Conservation (phyloP, 2,113 vertebrate genomes). For the Actinemys pallida region DNA sequence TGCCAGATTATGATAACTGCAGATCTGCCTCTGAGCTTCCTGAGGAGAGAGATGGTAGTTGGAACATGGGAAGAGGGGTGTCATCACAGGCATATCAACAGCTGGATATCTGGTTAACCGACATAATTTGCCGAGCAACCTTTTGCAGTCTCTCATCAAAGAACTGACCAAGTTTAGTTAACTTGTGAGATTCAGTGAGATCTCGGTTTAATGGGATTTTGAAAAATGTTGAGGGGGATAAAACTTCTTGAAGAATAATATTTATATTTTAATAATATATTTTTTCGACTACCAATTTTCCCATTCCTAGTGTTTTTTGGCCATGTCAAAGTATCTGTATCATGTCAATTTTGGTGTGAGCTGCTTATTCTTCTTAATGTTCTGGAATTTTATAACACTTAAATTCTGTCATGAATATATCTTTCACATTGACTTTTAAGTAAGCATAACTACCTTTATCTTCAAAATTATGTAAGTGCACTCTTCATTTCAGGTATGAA, state of each 20-base stretch:
- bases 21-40: background rate
- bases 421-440: background rate
- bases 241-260: background rate
- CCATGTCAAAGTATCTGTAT: background rate
- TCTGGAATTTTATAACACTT: background rate
- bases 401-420: background rate
- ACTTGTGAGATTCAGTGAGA: background rate
- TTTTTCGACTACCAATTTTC: background rate
- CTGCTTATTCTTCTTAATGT: background rate
- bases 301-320: background rate
- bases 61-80: background rate
- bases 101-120: accelerated
- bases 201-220: background rate
- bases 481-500: background rate
- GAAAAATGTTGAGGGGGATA: background rate
- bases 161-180: background rate
- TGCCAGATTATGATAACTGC: background rate
- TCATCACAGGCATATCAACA: background rate
- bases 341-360: accelerated
- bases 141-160: background rate
- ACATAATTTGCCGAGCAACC: background rate
- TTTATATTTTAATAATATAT: too few species aligned
- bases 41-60: background rate
- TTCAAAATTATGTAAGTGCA: background rate
- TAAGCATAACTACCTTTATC: background rate